These are phyloP conservation scores for Leptatherina wallacei DNA, from an alignment of 2,797 vertebrate species.

Conservation along the genomic window DNA sequence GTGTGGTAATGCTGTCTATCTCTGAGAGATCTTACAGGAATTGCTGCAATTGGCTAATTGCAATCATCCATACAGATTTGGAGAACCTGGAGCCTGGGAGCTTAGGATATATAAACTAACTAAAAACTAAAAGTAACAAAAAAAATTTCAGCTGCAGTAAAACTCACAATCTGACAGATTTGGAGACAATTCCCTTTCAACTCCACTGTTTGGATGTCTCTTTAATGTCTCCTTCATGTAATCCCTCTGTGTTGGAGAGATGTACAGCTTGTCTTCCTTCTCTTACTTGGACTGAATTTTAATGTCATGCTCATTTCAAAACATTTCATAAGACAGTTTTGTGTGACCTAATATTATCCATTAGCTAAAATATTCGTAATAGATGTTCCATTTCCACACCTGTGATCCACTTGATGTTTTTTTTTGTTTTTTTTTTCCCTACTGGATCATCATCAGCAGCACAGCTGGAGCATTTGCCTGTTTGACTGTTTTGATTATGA, in stretches of 20 bases:
- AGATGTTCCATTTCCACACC: constrained; percentile 42
- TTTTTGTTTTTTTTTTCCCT: constrained; percentile 19
- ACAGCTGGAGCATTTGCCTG: constrained; percentile 51
- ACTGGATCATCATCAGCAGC: constrained; percentile 34
- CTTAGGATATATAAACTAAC: neutral
- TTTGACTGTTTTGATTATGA: constrained; percentile 51
- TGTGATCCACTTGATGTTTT: constrained; percentile 40
- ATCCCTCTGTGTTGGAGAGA: constrained; percentile 29
- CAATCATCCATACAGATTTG: neutral
- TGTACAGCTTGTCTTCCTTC: constrained; percentile 3
- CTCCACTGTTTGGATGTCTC: constrained; percentile 29
- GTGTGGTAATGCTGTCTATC: neutral
- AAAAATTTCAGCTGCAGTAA: constrained; percentile 21
- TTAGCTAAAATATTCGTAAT: constrained; percentile 5
- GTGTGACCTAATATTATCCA: constrained; percentile 44
- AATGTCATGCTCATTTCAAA: constrained; percentile 33
- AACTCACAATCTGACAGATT: constrained; percentile 33
- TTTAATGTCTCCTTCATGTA: constrained; percentile 27
- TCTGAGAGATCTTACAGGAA: too few relatives aligned
- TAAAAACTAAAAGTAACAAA: constrained; percentile 15
- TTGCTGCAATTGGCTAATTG: neutral
- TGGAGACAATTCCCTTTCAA: constrained; percentile 39
- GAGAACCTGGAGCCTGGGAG: neutral
- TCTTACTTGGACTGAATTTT: constrained; percentile 27
- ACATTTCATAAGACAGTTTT: constrained; percentile 44